Percentiles rank a stretch among this genome's conserved stretches.
phyloP scores from a whole-genome alignment of 2,797 vertebrate genomes.

The Enteromius viviparus region DNA sequence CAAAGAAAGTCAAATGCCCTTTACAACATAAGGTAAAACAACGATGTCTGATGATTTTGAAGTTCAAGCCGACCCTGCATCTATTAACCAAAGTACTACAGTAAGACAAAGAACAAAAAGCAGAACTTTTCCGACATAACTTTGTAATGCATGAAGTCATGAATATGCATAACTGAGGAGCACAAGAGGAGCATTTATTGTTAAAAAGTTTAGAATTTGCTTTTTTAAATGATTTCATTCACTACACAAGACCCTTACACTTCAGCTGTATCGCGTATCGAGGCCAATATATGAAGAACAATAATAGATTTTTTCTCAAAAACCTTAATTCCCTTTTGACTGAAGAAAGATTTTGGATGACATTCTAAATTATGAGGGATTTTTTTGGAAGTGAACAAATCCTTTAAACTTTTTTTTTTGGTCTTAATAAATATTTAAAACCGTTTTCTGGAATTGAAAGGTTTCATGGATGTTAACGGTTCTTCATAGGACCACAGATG shows the following conservation, averaged over 20 bases:
- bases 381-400: too few relatives aligned
- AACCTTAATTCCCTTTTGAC: background rate
- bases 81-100: background rate
- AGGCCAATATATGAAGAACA: background rate
- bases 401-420: background rate
- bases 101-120: background rate
- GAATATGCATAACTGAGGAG: too few relatives aligned
- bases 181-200: background rate
- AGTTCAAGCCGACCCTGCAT: too few relatives aligned
- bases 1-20: too few relatives aligned
- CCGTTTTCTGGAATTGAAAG: background rate
- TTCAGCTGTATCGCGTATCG: background rate
- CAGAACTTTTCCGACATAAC: background rate
- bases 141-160: background rate
- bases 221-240: too few relatives aligned
- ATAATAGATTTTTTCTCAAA: background rate
- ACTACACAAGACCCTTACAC: background rate
- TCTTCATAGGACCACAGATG: background rate
- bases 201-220: background rate
- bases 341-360: background rate
- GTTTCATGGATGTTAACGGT: background rate
- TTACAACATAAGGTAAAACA: too few relatives aligned
- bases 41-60: too few relatives aligned
- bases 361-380: background rate
- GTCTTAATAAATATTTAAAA: background rate